Base-by-base conservation (phyloP, 2,113 vertebrate species). In the Dendrocopos noguchii region DNA sequence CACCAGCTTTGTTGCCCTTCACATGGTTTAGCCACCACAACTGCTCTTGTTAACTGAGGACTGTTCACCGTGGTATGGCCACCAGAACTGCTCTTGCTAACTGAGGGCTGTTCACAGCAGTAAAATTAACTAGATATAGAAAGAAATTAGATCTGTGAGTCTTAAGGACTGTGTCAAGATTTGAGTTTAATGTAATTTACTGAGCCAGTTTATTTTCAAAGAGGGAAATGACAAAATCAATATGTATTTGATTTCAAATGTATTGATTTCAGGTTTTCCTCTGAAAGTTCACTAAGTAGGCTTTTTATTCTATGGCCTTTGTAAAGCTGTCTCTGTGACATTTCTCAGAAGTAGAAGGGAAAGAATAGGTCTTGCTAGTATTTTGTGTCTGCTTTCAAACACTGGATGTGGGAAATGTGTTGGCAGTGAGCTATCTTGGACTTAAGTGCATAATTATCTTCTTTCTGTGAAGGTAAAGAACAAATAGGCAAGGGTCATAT, bases 181-280 rank as follows among this genome's bases (percentile, higher is more conserved):
- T 73, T 20, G 34, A 93, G 55, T 17, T 85, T 90, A 1, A 4
- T 46, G 7, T 42, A 90, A 80, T 91, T 85, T 87, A 83, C 20
- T 44, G 31, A 78, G 21, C 4, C 52, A 60, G 73, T 91, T 95
- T 91, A 80, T 82, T 86, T 95, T 90, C 84, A 13, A 87, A 88
- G 70, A 68, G 4, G 53, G 93, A 91, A 88, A 74, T 60, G 56
- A 15, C 12, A 90, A 88, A 95, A 95, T 94, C 80, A 94, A 90
- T 94, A 85, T 73, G 33, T 44, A 91, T 88, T 88, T 95, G 56
- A 91, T 94, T 95, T 80, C 56, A 70, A 78, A 80, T 18, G 7
- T 80, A 95, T 94, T 83, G 84, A 91, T 95, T 91, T 86, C 60
- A 83, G 68, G 82, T 93, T 95, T 93, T 85, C 64, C 22, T 84